These are phyloP conservation scores for Clarias macrocephalus DNA, from an alignment of 2,113 vertebrate genomes.

Conservation along the genomic window DNA sequence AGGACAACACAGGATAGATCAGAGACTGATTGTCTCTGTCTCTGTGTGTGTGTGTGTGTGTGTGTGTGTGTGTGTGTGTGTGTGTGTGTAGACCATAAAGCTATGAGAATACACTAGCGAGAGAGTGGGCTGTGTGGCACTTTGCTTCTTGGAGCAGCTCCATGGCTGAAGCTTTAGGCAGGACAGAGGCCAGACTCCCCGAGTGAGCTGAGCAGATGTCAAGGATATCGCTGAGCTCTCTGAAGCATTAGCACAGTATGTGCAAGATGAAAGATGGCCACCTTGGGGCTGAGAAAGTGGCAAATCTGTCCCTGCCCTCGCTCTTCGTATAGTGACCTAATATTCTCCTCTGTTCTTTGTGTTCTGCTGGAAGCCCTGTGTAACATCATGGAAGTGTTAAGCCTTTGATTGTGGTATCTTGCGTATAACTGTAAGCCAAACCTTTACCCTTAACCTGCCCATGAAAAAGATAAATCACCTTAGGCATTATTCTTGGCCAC, in stretches of 20 bases:
- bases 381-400: constrained; percentile 1
- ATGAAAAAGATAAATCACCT: not conserved
- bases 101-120: constrained; percentile 17
- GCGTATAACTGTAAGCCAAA: constrained; percentile 3
- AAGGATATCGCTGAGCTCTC: constrained; percentile 64
- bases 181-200: constrained; percentile 61
- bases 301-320: constrained; percentile 62
- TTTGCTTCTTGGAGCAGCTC: constrained; percentile 54
- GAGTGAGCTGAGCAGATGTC: constrained; percentile 71
- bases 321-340: constrained; percentile 30
- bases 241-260: constrained; percentile 66
- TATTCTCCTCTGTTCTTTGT: not conserved
- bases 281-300: constrained; percentile 56
- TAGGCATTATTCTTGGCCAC: not conserved
- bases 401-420: constrained; percentile 13
- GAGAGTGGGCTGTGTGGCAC: constrained; percentile 31
- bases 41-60: constrained; percentile 36
- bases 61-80: constrained; percentile 19
- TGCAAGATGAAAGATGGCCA: constrained; percentile 71
- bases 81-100: constrained; percentile 36
- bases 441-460: not conserved
- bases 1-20: not conserved
- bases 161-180: constrained; percentile 55
- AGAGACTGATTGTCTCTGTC: not conserved
- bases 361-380: not conserved